phyloP scores from a whole-genome alignment of 1,140 invertebrate genomes.

The Globodera rostochiensis region DNA sequence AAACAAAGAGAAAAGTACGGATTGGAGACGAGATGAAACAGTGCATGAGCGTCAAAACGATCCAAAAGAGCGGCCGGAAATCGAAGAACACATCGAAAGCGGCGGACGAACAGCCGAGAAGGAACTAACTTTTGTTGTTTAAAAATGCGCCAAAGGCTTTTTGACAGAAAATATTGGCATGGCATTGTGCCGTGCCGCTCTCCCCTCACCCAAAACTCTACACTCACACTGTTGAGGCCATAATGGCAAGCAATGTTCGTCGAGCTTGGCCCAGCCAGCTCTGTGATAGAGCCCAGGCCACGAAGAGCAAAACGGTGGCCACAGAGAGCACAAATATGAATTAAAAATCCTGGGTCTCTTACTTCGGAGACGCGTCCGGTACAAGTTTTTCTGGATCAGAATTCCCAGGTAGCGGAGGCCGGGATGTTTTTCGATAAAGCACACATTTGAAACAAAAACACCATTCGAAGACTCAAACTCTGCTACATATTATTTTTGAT shows the following conservation, averaged over 20 bases:
- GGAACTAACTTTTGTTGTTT: constrained; percentile 30
- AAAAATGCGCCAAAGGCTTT: constrained; percentile 40
- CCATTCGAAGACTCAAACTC: too few relatives aligned
- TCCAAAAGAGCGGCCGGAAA: constrained; percentile 81
- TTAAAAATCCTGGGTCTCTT: too few relatives aligned
- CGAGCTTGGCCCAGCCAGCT: constrained; percentile 7
- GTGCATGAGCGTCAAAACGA: constrained; percentile 82
- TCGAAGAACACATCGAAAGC: constrained; percentile 83
- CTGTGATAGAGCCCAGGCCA: constrained; percentile 70
- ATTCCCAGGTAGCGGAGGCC: too few relatives aligned
- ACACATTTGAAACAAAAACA: too few relatives aligned
- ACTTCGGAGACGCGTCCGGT: too few relatives aligned
- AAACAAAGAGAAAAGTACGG: constrained; percentile 65
- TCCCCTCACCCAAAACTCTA: too few relatives aligned
- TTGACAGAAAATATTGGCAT: constrained; percentile 4
- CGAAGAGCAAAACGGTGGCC: constrained; percentile 74
- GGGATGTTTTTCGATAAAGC: too few relatives aligned
- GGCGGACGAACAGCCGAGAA: constrained; percentile 42
- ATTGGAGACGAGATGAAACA: constrained; percentile 91
- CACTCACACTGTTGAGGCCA: constrained; percentile 7
- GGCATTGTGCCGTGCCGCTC: too few relatives aligned
- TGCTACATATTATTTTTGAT: too few relatives aligned
- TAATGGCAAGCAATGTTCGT: constrained; percentile 14
- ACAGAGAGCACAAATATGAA: constrained; percentile 69
- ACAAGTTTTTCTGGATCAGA: too few relatives aligned